phyloP scores from a whole-genome alignment of 1,140 invertebrate species.

The Magallana angulata region DNA sequence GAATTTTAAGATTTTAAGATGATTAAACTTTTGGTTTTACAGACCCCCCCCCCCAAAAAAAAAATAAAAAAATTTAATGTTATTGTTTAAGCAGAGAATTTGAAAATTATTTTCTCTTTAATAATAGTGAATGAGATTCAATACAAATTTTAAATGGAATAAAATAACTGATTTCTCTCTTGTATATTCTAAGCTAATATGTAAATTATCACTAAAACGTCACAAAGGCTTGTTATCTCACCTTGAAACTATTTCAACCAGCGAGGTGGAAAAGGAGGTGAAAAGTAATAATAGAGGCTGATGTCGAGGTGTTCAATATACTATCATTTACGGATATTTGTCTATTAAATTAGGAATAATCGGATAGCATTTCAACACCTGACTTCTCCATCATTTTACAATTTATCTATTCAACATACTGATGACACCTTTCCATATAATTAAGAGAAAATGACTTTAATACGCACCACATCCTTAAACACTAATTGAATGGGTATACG shows the following conservation, averaged over 20 bases:
- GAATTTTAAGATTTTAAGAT: no score
- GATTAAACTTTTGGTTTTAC: no score
- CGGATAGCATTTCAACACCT: slow-evolving; percentile 35
- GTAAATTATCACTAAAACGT: slow-evolving; percentile 20
- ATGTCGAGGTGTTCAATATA: slow-evolving; percentile 2
- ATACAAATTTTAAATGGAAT: no score
- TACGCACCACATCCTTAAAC: not conserved
- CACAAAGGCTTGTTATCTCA: not conserved
- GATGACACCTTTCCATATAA: slow-evolving; percentile 13
- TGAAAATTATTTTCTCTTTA: no score
- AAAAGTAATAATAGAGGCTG: slow-evolving; percentile 7
- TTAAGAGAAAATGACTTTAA: slow-evolving; percentile 11
- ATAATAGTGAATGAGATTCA: no score
- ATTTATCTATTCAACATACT: slow-evolving; percentile 7
- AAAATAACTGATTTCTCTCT: no score
- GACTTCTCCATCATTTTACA: slow-evolving; percentile 8
- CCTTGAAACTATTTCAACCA: not conserved
- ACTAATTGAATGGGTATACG: not conserved
- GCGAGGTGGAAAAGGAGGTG: slow-evolving; percentile 1
- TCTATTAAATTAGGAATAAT: not conserved
- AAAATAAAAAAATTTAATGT: no score
- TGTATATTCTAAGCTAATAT: not conserved
- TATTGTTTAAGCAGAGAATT: no score
- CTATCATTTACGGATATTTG: slow-evolving; percentile 4
- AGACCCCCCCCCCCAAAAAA: no score